Percentiles rank a stretch among this genome's conserved stretches.
Conservation (phyloP, 2,113 vertebrate species). For the Sceloporus undulatus region DNA sequence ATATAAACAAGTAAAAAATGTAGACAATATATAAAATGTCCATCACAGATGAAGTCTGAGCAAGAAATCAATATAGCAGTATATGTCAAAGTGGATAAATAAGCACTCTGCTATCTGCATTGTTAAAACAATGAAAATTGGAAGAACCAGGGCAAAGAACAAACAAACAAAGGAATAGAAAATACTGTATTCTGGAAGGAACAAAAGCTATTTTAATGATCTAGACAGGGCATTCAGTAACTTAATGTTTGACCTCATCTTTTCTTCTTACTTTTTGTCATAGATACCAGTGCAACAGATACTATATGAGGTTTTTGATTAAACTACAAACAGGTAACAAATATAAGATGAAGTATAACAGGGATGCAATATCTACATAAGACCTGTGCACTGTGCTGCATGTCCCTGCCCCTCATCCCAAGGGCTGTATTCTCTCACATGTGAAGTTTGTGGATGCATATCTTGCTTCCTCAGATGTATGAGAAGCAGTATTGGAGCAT, state of each 20-base stretch:
- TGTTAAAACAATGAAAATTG: constrained; percentile 24
- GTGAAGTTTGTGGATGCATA: no score
- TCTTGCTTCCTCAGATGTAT: no score
- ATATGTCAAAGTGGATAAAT: constrained; percentile 34
- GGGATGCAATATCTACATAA: no score
- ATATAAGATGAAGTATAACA: not conserved
- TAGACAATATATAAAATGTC: constrained; percentile 26
- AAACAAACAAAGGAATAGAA: constrained; percentile 6
- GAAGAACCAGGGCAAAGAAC: constrained; percentile 16
- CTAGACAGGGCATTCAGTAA: not conserved
- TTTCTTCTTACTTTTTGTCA: constrained; percentile 2
- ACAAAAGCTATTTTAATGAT: constrained; percentile 16
- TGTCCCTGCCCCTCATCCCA: no score
- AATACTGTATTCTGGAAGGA: not conserved
- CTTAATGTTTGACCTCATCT: not conserved
- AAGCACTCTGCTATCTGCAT: constrained; percentile 2
- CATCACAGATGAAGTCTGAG: not conserved
- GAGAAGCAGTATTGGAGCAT: no score
- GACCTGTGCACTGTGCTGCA: no score
- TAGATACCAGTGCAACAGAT: not conserved
- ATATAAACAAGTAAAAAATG: constrained; percentile 25
- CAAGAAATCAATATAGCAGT: constrained; percentile 31
- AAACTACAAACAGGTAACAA: not conserved
- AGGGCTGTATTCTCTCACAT: no score
- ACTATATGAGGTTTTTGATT: not conserved